Evolutionary conservation across 2,113 vertebrate species (phyloP).

Genomic region (Puntigrus tetrazona): DNA sequence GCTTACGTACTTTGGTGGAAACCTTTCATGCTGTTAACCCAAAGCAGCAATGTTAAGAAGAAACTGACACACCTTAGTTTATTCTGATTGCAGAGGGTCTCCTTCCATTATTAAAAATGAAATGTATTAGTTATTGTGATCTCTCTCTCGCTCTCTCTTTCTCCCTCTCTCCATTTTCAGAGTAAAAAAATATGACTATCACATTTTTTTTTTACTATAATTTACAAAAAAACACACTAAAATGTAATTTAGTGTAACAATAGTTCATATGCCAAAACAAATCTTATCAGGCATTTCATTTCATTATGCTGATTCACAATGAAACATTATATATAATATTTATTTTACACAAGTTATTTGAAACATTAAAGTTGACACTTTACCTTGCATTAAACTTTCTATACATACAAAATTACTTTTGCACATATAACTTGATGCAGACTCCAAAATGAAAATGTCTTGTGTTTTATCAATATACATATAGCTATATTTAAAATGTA

Average conservation of each 20-base stretch:
- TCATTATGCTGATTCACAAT: neutral
- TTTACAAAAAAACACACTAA: neutral
- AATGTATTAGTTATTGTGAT: no score
- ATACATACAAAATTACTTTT: neutral
- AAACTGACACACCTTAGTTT: neutral
- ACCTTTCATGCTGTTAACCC: neutral
- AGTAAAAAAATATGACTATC: no score
- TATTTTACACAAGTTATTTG: neutral
- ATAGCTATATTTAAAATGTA: no score
- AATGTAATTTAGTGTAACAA: neutral
- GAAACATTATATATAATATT: neutral
- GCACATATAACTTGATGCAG: no score
- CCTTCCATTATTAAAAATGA: neutral
- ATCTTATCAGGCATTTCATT: neutral
- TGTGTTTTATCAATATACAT: no score
- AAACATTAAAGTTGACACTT: neutral
- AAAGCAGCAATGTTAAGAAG: neutral
- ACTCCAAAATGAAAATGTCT: no score
- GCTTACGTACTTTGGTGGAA: neutral
- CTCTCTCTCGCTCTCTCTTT: no score
- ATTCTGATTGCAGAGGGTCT: neutral
- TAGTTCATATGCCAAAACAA: neutral
- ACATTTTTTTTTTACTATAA: neutral
- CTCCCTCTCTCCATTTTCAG: no score
- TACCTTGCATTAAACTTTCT: neutral